Base-by-base conservation (phyloP, 2,113 vertebrate species). In the Terrapene triunguis region DNA sequence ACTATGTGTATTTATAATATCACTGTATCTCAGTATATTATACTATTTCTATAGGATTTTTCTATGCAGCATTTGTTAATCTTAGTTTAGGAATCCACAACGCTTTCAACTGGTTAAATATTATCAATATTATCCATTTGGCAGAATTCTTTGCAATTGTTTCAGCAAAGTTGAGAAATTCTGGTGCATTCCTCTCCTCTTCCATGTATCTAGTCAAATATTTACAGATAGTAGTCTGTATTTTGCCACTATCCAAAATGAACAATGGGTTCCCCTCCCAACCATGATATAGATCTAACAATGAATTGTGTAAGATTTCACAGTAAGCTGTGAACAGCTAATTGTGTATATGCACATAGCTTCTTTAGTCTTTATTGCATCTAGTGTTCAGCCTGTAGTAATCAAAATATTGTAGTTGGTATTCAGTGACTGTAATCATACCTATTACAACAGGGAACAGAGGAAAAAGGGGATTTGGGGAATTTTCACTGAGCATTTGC, bases 401-500 rank as follows among this genome's bases (percentile, higher is more conserved):
- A 74, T 89, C 62, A 82, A 83, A 72, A 83, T 50, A 54, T 55
- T 74, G 11, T 32, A 24, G 38, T 94, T 85, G 83, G 22, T 53
- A 62, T 59, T 93, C 79, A 93, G 44, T 81, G 47, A 86, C 69
- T 89, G 48, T 48, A 86, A 54, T 69, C 87, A 51, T 74, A 57
- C 76, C 54, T 55, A 81, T 93, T 88, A 74, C 32, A 32, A 59
- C 81, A 79, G 35, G 47, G 12, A 50, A 35, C 25, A 48, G 54
- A 78, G 11, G 50, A 79, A 59, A 90, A 84, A 79, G 32, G 42
- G 44, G 72, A 84, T 59, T 57, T 84, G 83, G 24, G 81, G 79
- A 51, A 65, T 91, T 85, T 91, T 88, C 50, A 65, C 38, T 57
- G 44, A 81, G 59, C 55, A 95, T 83, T 83, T 96, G 50, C 90